A percentile compares a stretch with the other conserved stretches of the same genome.
phyloP scores from a whole-genome alignment of 2,888 invertebrate species.

The Amiota minor region DNA sequence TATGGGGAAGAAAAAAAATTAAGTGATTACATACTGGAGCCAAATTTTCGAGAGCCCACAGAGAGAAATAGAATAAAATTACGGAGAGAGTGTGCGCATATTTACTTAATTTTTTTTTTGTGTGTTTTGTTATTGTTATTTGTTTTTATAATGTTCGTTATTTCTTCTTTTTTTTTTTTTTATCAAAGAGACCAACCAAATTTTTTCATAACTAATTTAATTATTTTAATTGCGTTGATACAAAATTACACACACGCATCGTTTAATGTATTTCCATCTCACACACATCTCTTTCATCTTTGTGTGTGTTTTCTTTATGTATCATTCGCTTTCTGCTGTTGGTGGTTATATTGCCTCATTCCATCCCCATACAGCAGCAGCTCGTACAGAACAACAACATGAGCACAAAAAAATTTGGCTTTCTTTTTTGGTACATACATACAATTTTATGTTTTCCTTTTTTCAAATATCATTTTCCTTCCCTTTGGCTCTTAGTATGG shows the following conservation, averaged over 20 bases:
- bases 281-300: not conserved
- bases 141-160: slow-evolving; percentile 32
- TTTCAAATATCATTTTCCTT: not conserved
- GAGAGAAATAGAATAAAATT: slow-evolving; percentile 27
- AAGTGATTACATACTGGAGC: not conserved
- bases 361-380: too few species aligned
- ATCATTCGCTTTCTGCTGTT: slow-evolving; percentile 29
- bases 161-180: not conserved
- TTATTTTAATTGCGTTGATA: not conserved
- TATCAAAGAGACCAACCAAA: too few species aligned
- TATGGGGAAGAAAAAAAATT: slow-evolving; percentile 9
- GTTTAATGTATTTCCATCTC: not conserved
- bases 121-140: slow-evolving; percentile 20
- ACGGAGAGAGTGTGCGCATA: not conserved
- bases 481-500: not conserved
- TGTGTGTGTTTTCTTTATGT: slow-evolving; percentile 24
- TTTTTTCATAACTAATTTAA: too few species aligned
- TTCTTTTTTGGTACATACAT: not conserved
- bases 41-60: slow-evolving; percentile 13
- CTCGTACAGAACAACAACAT: too few species aligned
- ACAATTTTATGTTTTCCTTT: not conserved
- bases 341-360: slow-evolving; percentile 29
- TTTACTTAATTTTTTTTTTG: not conserved
- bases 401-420: too few species aligned
- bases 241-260: not conserved